A percentile compares a stretch with the other conserved stretches of the same genome.
These are phyloP conservation scores for Diacarnus erythraeanus DNA, from an alignment of 37 sponge, comb jelly and placozoan genomes.

Conservation along the genomic window DNA sequence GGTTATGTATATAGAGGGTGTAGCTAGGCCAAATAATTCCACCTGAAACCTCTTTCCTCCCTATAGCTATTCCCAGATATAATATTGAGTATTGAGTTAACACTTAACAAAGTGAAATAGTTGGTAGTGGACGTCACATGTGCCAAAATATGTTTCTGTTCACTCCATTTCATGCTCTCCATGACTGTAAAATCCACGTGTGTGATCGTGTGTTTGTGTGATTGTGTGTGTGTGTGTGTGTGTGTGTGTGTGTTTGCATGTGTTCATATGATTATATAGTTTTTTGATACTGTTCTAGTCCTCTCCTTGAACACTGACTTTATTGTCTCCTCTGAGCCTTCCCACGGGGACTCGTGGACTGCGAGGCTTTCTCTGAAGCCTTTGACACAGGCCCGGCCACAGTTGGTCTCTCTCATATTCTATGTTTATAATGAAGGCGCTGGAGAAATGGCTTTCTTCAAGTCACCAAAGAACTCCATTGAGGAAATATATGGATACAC, in stretches of 20 bases:
- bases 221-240: neutral
- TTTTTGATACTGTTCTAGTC: slow-evolving; percentile 16
- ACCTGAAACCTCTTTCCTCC: no score
- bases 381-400: neutral
- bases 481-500: slow-evolving; percentile 59
- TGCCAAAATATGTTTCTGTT: no score
- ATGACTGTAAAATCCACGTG: no score
- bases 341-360: slow-evolving; percentile 59
- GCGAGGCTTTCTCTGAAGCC: slow-evolving; percentile 35
- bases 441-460: slow-evolving; percentile 47
- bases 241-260: neutral
- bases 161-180: no score
- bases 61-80: no score
- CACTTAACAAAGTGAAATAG: no score
- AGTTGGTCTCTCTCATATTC: slow-evolving; percentile 43
- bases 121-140: no score
- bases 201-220: no score
- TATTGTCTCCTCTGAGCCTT: slow-evolving; percentile 4
- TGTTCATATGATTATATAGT: no score
- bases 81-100: no score
- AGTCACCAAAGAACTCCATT: slow-evolving; percentile 15
- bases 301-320: slow-evolving; percentile 36
- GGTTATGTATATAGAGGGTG: no score
- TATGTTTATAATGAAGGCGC: slow-evolving; percentile 63
- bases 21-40: no score